A percentile compares a stretch with the other conserved stretches of the same genome.
Conservation (phyloP, 2,113 vertebrate genomes). For the Sceloporus tristichus region DNA sequence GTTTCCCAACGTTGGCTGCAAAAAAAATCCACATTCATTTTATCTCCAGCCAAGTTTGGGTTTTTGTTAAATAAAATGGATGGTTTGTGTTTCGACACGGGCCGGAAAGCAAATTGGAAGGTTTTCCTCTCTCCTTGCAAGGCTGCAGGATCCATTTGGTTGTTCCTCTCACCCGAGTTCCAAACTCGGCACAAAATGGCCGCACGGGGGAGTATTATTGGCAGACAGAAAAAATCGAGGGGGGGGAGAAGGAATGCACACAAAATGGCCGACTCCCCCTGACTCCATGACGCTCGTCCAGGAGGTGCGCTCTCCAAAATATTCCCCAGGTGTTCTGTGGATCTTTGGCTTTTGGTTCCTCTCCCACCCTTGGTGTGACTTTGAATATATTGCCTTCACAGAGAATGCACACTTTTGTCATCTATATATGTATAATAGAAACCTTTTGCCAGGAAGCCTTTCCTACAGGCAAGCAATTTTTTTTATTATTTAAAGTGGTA, state of each 20-base stretch:
- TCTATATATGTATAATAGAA: too few relatives aligned
- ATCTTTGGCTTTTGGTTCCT: not conserved
- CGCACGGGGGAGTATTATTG: conserved; percentile 33
- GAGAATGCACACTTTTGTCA: too few relatives aligned
- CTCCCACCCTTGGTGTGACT: too few relatives aligned
- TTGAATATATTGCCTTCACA: too few relatives aligned
- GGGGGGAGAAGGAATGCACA: not conserved
- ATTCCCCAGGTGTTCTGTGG: not conserved
- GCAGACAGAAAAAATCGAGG: conserved; percentile 41
- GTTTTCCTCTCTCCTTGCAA: not conserved
- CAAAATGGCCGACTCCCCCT: conserved; percentile 72
- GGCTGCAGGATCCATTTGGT: too few relatives aligned
- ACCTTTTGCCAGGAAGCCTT: too few relatives aligned
- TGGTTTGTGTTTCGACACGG: not conserved
- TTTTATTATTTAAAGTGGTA: fast-evolving
- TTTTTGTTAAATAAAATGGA: too few relatives aligned
- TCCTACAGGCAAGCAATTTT: not conserved
- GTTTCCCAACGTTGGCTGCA: not conserved
- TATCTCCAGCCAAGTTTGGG: too few relatives aligned
- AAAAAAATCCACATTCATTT: not conserved
- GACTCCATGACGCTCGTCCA: fast-evolving
- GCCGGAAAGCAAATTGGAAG: not conserved
- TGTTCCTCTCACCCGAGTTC: not conserved
- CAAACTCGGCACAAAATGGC: conserved; percentile 53
- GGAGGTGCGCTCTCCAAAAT: conserved; percentile 20